Evolutionary conservation across 2,888 invertebrate genomes (phyloP).

Genomic region (Lagria hirta): DNA sequence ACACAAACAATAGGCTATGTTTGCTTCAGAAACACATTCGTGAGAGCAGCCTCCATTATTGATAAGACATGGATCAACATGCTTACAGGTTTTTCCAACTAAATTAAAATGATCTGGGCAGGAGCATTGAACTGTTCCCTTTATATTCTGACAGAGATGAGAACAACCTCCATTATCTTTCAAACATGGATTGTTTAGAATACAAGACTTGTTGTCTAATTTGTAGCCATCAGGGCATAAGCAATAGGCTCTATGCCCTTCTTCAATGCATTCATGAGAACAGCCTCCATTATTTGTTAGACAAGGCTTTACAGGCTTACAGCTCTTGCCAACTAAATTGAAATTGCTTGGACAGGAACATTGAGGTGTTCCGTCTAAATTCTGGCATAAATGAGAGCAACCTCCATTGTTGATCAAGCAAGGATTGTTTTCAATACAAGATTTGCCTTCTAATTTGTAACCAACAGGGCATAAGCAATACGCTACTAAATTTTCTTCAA

Average conservation of each 20-base stretch:
- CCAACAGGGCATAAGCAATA: conserved; percentile 53
- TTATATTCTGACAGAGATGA: conserved; percentile 53
- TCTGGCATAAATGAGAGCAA: conserved; percentile 58
- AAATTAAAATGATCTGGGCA: conserved; percentile 53
- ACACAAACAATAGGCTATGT: conserved; percentile 52
- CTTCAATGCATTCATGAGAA: conserved; percentile 36
- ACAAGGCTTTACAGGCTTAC: conserved; percentile 46
- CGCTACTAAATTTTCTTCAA: conserved; percentile 24
- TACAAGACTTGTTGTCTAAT: conserved; percentile 48
- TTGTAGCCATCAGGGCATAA: conserved; percentile 51
- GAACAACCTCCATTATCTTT: conserved; percentile 61
- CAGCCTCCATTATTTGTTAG: conserved; percentile 45
- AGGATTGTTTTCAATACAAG: conserved; percentile 40
- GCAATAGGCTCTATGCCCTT: conserved; percentile 43
- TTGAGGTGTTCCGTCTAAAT: conserved; percentile 52
- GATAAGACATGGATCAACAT: conserved; percentile 45
- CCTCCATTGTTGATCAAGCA: conserved; percentile 57
- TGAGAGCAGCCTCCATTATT: conserved; percentile 64
- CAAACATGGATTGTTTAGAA: conserved; percentile 41
- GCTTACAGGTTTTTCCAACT: conserved; percentile 44
- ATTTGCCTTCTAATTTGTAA: conserved; percentile 48
- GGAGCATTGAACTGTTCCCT: conserved; percentile 57
- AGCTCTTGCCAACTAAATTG: conserved; percentile 41
- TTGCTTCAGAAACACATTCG: conserved; percentile 52
- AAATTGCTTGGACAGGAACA: conserved; percentile 58